These are phyloP conservation scores for Chloropsis hardwickii DNA, from an alignment of 2,113 vertebrate species.

Conservation along the genomic window DNA sequence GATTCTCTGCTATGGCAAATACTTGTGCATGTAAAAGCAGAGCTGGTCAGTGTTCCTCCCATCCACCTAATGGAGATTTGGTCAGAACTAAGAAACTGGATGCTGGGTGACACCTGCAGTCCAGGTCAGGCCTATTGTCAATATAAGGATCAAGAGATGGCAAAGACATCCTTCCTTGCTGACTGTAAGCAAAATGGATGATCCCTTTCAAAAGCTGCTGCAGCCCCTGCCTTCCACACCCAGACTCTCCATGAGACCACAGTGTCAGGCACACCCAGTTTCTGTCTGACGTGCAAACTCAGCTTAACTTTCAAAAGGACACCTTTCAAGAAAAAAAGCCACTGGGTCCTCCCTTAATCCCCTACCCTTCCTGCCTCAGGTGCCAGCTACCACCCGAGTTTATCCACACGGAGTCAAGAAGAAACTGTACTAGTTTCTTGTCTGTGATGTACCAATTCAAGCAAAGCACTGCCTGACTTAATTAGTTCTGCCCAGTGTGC, in stretches of 20 bases:
- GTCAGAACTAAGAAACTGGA: background rate
- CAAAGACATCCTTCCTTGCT: background rate
- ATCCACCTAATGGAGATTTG: rapidly evolving
- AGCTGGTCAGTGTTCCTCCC: background rate
- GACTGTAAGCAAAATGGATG: background rate
- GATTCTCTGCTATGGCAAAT: background rate
- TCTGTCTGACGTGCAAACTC: background rate
- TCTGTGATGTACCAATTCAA: background rate
- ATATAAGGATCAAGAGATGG: background rate
- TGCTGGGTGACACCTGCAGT: background rate
- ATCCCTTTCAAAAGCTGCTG: background rate
- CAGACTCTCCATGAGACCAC: background rate
- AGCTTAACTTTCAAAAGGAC: background rate
- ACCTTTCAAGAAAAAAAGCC: background rate
- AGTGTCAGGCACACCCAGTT: background rate
- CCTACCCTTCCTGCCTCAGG: background rate
- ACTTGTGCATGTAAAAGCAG: background rate
- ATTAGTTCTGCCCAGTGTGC: background rate
- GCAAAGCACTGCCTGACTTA: background rate
- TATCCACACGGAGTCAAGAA: background rate
- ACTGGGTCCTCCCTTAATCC: background rate
- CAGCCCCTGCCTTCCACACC: background rate
- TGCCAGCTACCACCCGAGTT: background rate
- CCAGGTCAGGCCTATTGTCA: background rate
- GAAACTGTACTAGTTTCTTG: background rate